These are phyloP conservation scores for Pangasius krempfi DNA, from an alignment of 2,797 vertebrate genomes.

Conservation along the genomic window DNA sequence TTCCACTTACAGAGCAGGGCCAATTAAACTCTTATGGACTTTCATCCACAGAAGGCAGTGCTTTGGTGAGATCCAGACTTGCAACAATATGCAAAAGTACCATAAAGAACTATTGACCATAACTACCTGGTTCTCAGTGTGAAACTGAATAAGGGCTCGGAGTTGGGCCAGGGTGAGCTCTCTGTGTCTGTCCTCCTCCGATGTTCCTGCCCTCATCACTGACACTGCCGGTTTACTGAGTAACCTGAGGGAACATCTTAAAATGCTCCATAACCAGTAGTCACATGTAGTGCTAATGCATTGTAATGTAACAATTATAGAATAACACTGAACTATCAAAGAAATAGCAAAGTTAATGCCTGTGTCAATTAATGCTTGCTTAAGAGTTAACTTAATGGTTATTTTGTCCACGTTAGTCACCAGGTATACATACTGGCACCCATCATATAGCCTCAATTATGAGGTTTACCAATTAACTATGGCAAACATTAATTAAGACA, in stretches of 20 bases:
- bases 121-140: conserved; percentile 82
- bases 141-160: conserved; percentile 81
- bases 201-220: conserved; percentile 58
- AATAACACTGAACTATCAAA: background rate
- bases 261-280: background rate
- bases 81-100: background rate
- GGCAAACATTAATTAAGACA: background rate
- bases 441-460: background rate
- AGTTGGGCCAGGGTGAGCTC: conserved; percentile 65
- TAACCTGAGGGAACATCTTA: conserved; percentile 69
- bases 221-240: conserved; percentile 63
- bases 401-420: background rate
- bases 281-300: background rate
- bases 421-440: background rate
- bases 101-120: background rate
- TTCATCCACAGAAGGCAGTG: background rate
- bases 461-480: background rate
- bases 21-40: background rate
- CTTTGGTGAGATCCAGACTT: background rate
- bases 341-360: background rate
- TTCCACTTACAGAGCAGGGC: background rate
- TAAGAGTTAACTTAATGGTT: background rate
- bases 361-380: background rate
- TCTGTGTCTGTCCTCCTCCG: conserved; percentile 64
- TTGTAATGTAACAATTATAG: background rate